phyloP scores from a whole-genome alignment of 2,888 invertebrate genomes.

The Lomographa bimaculata region DNA sequence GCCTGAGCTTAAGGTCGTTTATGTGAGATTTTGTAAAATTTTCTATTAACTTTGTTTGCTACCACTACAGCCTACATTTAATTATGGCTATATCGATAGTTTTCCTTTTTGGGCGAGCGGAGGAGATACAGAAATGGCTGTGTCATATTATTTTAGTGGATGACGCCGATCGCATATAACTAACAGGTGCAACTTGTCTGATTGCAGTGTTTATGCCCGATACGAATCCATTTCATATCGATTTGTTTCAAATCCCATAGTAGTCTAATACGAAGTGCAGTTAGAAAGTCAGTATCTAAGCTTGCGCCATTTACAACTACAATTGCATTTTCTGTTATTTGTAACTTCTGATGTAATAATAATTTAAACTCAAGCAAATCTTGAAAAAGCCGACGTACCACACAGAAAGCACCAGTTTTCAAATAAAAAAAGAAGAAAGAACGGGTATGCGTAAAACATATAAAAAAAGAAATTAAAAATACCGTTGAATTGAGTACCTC shows the following conservation, averaged over 20 bases:
- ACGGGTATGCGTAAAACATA: too few relatives aligned
- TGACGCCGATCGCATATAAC: constrained; percentile 70
- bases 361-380: too few relatives aligned
- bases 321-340: constrained; percentile 8
- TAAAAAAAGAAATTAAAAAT: too few relatives aligned
- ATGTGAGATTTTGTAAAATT: too few relatives aligned
- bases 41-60: too few relatives aligned
- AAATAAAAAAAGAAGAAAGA: too few relatives aligned
- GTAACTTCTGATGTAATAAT: too few relatives aligned
- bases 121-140: constrained; percentile 76
- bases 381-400: too few relatives aligned
- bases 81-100: constrained; percentile 67
- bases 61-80: constrained; percentile 56
- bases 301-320: constrained; percentile 2
- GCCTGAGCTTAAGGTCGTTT: too few relatives aligned
- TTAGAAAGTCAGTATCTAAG: constrained; percentile 10
- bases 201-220: constrained; percentile 79
- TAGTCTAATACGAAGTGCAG: constrained; percentile 56
- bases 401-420: too few relatives aligned
- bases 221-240: constrained; percentile 76
- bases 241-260: constrained; percentile 73
- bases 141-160: constrained; percentile 84
- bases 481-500: too few relatives aligned
- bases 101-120: constrained; percentile 67
- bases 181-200: constrained; percentile 76